Conservation (phyloP, 2,888 invertebrate genomes). For the Chydorus sphaericus region DNA sequence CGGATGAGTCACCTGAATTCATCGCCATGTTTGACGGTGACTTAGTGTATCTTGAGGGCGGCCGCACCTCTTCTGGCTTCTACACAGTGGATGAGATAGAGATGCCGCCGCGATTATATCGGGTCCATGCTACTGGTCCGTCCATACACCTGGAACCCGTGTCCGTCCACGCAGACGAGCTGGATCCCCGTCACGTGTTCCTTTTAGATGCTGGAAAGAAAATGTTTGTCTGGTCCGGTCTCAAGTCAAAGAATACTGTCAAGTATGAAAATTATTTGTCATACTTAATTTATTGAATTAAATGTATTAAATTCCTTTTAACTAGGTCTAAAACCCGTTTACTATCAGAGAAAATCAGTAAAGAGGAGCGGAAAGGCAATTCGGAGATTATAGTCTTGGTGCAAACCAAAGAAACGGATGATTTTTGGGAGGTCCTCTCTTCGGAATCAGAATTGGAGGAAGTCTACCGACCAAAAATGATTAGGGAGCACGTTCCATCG, state of each 20-base stretch:
- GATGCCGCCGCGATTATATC: constrained; percentile 67
- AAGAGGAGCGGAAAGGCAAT: constrained; percentile 91
- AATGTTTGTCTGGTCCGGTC: constrained; percentile 21
- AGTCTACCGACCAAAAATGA: constrained; percentile 35
- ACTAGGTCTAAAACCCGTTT: constrained; percentile 29
- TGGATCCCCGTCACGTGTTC: constrained; percentile 86
- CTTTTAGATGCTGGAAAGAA: constrained; percentile 47
- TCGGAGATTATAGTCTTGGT: constrained; percentile 73
- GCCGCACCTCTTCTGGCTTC: constrained; percentile 93
- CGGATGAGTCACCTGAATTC: constrained; percentile 93
- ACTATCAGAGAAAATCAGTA: constrained; percentile 95
- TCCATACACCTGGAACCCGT: constrained; percentile 78
- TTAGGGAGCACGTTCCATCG: constrained; percentile 23
- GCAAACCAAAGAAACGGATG: constrained; percentile 64
- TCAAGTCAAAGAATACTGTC: constrained; percentile 45
- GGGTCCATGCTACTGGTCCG: constrained; percentile 76
- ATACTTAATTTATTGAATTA: constrained; percentile 29
- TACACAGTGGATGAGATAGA: constrained; percentile 86
- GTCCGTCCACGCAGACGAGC: constrained; percentile 45
- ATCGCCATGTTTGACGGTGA: constrained; percentile 76
- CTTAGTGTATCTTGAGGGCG: constrained; percentile 90
- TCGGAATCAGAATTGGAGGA: constrained; percentile 13
- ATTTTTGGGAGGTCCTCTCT: constrained; percentile 66
- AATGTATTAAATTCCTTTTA: neutral
- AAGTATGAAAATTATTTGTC: constrained; percentile 50